phyloP scores from a whole-genome alignment of 2,888 invertebrate genomes.

The Clistopyga incitator region DNA sequence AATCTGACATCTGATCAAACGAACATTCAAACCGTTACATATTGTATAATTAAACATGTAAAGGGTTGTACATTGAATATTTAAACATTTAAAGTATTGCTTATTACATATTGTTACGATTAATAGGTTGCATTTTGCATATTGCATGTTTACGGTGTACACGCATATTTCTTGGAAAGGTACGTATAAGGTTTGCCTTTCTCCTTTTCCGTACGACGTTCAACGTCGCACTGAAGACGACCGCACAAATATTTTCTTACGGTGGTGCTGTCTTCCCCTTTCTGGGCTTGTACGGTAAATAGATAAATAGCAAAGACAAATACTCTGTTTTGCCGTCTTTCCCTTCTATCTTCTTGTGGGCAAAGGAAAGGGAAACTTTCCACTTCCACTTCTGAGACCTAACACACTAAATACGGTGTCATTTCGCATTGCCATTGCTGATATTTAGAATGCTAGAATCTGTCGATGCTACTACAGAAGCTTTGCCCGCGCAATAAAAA shows the following conservation, averaged over 20 bases:
- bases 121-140: neutral
- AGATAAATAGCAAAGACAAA: conserved; percentile 62
- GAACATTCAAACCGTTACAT: neutral
- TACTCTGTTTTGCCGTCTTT: conserved; percentile 28
- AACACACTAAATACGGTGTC: neutral
- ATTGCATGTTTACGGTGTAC: neutral
- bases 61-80: neutral
- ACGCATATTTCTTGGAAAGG: conserved; percentile 17
- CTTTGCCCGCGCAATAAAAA: too few relatives aligned
- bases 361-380: neutral
- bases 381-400: neutral
- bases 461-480: too few relatives aligned
- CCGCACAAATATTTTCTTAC: conserved; percentile 64
- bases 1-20: neutral
- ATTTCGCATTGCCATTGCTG: neutral
- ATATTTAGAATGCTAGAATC: too few relatives aligned
- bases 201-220: conserved; percentile 21
- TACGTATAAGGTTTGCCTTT: conserved; percentile 14
- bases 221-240: conserved; percentile 36
- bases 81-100: too few relatives aligned
- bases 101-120: too few relatives aligned
- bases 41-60: too few relatives aligned
- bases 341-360: neutral
- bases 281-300: conserved; percentile 54
- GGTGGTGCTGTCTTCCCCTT: conserved; percentile 33